A percentile compares a stretch with the other conserved stretches of the same genome.
Evolutionary conservation across 2,888 invertebrate genomes (phyloP).

Genomic region (Drosophila phalerata): DNA sequence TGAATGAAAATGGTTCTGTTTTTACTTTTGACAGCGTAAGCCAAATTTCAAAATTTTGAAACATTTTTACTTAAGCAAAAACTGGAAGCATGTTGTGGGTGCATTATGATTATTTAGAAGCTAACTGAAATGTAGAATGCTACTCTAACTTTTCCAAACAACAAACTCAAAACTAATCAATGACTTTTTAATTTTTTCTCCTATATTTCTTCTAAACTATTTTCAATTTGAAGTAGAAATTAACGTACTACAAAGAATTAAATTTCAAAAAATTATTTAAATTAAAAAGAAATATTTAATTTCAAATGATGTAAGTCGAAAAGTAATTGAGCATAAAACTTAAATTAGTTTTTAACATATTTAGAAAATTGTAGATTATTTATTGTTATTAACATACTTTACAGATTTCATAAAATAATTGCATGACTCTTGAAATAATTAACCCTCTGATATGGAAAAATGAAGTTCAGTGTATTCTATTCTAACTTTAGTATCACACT

Average conservation of each 20-base stretch:
- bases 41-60: conserved; percentile 73
- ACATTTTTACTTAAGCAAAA: conserved; percentile 37
- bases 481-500: conserved; percentile 48
- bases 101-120: conserved; percentile 32
- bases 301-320: no score
- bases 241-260: no score
- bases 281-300: no score
- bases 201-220: background rate
- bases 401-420: background rate
- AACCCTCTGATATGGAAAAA: conserved; percentile 11
- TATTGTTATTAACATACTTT: background rate
- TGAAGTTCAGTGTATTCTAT: conserved; percentile 20
- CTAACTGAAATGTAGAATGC: conserved; percentile 37
- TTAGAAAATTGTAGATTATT: background rate
- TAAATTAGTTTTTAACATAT: no score
- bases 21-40: conserved; percentile 84
- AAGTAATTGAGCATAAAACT: no score
- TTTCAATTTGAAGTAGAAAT: background rate
- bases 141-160: conserved; percentile 45
- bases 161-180: conserved; percentile 28
- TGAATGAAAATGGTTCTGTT: conserved; percentile 76
- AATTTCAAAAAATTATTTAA: background rate
- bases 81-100: conserved; percentile 46
- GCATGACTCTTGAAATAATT: conserved; percentile 36
- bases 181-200: background rate